phyloP scores from a whole-genome alignment of 2,888 invertebrate genomes.

The Metallyticus violacea region DNA sequence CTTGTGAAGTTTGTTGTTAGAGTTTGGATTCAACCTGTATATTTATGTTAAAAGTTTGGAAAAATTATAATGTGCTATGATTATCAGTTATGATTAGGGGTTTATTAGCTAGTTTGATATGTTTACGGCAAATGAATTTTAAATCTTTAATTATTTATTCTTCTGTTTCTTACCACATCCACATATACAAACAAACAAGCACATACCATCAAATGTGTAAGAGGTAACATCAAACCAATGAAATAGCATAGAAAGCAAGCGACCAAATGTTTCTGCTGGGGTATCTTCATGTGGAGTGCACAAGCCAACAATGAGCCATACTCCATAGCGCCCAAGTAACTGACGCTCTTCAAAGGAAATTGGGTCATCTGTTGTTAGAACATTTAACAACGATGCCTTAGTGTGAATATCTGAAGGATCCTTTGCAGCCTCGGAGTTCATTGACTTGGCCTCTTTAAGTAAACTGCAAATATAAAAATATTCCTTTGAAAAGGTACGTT shows the following conservation, averaged over 20 bases:
- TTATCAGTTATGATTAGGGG: too few species aligned
- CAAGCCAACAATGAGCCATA: constrained; percentile 94
- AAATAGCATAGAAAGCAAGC: constrained; percentile 93
- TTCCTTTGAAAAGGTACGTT: too few species aligned
- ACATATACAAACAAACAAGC: too few species aligned
- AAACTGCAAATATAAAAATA: constrained; percentile 56
- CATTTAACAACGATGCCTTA: constrained; percentile 35
- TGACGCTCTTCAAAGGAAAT: constrained; percentile 84
- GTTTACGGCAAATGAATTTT: too few species aligned
- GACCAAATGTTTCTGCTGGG: constrained; percentile 76
- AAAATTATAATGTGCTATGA: too few species aligned
- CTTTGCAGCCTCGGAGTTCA: constrained; percentile 64
- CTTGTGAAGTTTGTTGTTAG: too few species aligned
- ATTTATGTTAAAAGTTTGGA: too few species aligned
- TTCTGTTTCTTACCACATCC: too few species aligned
- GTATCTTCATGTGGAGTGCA: constrained; percentile 79
- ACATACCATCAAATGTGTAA: constrained; percentile 85
- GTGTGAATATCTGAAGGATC: constrained; percentile 48
- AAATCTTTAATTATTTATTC: too few species aligned
- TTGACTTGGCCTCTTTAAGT: constrained; percentile 87
- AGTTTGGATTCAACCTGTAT: too few species aligned
- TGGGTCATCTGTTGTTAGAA: constrained; percentile 57
- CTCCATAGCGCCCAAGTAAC: constrained; percentile 89
- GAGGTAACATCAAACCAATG: constrained; percentile 99
- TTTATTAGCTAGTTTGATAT: too few species aligned